Base-by-base conservation (phyloP, 2,797 vertebrate species). In the Hypotaenidia okinawae region DNA sequence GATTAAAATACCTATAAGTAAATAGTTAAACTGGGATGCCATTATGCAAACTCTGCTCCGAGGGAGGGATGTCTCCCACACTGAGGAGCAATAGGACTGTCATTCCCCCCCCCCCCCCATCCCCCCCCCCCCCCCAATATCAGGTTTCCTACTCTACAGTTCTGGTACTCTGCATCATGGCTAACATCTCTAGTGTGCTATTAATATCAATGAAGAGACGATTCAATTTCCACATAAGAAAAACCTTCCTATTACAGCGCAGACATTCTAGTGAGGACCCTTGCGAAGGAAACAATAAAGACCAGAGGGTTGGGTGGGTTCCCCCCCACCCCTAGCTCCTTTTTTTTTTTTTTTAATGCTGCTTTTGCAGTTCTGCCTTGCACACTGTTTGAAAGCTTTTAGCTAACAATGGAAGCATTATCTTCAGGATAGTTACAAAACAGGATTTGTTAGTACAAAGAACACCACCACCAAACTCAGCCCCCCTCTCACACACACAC, bases 141-240 rank as follows among this genome's bases (percentile, higher is more conserved):
- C 98, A 95, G 90, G 97, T 98, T 99, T 98, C 98, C 98, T 97
- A 97, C 94, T 97, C 97, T 82, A 89, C 93, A 93, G 83, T 95
- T 94, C 87, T 96, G 96, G 92, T 97, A 90, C 97, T 97, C 92
- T 96, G 97, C 97, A 97, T 97, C 97, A 96, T 96, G 95, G 96
- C 98, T 98, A 97, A 97, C 97, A 98, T 98, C 98, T 98, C 98
- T 96, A 97, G 97, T 97, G 98, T 93, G 97, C 98, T 99, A 98
- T 98, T 98, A 98, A 99, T 98, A 98, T 98, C 98, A 98, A 98
- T 97, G 98, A 98, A 97, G 98, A 98, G 98, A 97, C 97, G 96
- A 98, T 98, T 98, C 98, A 96, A 98, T 98, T 98, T 98, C 98
- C 98, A 98, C 97, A 96, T 98, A 97, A 96, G 98, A 98, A 98